These are phyloP conservation scores for Catharus minimus DNA, from an alignment of 2,113 vertebrate genomes.

Conservation along the genomic window DNA sequence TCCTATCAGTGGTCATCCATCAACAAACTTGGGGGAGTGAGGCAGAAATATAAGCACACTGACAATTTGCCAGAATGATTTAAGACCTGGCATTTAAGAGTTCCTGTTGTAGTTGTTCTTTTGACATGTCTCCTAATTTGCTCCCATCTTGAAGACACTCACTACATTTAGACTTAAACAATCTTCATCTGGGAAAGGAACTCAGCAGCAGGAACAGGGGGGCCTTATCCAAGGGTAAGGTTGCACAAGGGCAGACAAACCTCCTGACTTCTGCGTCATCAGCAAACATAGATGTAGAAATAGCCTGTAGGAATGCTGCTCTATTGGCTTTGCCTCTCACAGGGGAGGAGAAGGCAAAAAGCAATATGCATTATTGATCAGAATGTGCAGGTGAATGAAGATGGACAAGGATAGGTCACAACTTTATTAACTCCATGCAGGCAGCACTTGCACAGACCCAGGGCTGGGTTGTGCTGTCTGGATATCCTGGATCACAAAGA, in stretches of 20 bases:
- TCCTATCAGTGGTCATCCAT: slow-evolving; percentile 57
- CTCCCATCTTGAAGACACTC: slow-evolving; percentile 45
- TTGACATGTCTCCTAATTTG: slow-evolving; percentile 52
- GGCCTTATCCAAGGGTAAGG: background rate
- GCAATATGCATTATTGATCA: slow-evolving; percentile 46
- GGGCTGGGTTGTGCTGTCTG: background rate
- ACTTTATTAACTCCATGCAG: slow-evolving; percentile 27
- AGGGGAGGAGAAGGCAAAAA: slow-evolving; percentile 35
- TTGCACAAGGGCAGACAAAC: background rate
- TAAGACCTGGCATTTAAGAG: slow-evolving; percentile 66
- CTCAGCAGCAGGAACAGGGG: background rate
- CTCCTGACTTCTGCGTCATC: background rate
- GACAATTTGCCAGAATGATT: slow-evolving; percentile 66
- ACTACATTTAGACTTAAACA: slow-evolving; percentile 8
- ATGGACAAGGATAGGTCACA: slow-evolving; percentile 43
- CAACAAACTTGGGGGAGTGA: slow-evolving; percentile 41
- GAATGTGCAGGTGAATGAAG: slow-evolving; percentile 42
- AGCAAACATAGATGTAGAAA: slow-evolving; percentile 1
- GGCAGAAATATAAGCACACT: slow-evolving; percentile 54
- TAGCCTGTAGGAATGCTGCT: slow-evolving; percentile 2
- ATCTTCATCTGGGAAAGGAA: background rate
- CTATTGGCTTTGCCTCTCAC: slow-evolving; percentile 20
- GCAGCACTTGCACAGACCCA: background rate
- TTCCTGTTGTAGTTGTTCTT: slow-evolving; percentile 58
- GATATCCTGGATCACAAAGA: background rate